These are phyloP conservation scores for Drosophila gunungcola DNA, from an alignment of 1,140 invertebrate genomes.

Conservation along the genomic window DNA sequence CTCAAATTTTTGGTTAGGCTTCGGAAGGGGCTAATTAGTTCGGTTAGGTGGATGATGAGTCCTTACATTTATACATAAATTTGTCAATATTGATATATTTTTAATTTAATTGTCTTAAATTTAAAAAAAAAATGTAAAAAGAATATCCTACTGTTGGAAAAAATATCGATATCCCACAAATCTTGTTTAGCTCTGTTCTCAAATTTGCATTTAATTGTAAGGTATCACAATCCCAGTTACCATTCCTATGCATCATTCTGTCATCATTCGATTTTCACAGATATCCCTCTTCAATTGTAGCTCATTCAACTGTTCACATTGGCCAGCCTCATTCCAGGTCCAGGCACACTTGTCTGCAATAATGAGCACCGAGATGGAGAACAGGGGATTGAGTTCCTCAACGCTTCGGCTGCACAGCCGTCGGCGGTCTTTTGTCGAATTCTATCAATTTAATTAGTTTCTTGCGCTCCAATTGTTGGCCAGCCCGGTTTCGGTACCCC, in stretches of 20 bases:
- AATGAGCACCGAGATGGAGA: slow-evolving; percentile 25
- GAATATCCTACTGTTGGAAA: too few relatives aligned
- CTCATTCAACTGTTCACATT: slow-evolving; percentile 22
- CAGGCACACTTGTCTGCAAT: slow-evolving; percentile 41
- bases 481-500: slow-evolving; percentile 7
- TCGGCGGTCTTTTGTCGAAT: slow-evolving; percentile 71
- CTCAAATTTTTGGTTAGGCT: slow-evolving; percentile 17
- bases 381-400: slow-evolving; percentile 21
- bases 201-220: background rate
- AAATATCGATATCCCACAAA: too few relatives aligned
- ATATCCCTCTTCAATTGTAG: slow-evolving; percentile 15
- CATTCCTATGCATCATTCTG: slow-evolving; percentile 4
- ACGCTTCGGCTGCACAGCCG: slow-evolving; percentile 22
- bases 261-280: background rate
- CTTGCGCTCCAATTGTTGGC: slow-evolving; percentile 72
- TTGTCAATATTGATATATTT: too few relatives aligned
- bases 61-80: too few relatives aligned
- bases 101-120: too few relatives aligned
- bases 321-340: slow-evolving; percentile 1
- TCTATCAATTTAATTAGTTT: slow-evolving; percentile 81
- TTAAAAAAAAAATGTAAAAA: too few relatives aligned
- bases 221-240: background rate
- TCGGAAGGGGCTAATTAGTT: slow-evolving; percentile 7
- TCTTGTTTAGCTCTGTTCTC: too few relatives aligned
- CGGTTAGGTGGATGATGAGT: too few relatives aligned